Base-by-base conservation (phyloP, 2,888 invertebrate species). In the Dichetophora obliterata region DNA sequence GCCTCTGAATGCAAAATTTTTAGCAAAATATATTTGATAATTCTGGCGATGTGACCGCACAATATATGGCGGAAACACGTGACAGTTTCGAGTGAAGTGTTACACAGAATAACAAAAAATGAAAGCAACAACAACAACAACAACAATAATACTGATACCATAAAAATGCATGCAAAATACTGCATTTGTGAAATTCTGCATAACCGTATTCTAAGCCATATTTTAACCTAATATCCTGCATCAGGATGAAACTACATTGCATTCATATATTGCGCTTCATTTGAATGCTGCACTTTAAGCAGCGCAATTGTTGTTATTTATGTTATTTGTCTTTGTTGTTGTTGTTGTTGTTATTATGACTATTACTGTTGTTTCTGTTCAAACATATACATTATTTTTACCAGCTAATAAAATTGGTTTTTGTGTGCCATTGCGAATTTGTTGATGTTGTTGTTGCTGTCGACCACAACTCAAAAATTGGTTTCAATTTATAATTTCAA, bases 401-500 rank as follows among this genome's bases (percentile, higher is more conserved):
- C 43, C 73, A 73, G 73, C 43, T 73, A 63, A 73, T 61, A 63
- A 73, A 61, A 73, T 73, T 73, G 73, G 24, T 73, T 63, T 48
- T 52, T 70, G 34, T 73, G 16, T n/a, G 31, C 16, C 63, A 27
- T n/a, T n/a, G n/a, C 22, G 63, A 19, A 61, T 27, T 74, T 74
- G 73, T 65, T 74, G 52, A n/a, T n/a, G n/a, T n/a, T 31, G 31
- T 52, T 65, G 27, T 65, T 24, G 65, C 11, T 48, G 48, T n/a
- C n/a, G n/a, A 37, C 74, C 74, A 34, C 74, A 74, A 65, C 52
- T 65, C 50, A 65, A 74, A 74, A 74, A 65, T 65, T 50, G 74
- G 74, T 65, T 65, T 65, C 74, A 65, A 74, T 74, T 74, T 52
- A 65, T 65, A 50, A 73, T 65, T 74, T 74, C 65, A 24, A 63